Evolutionary conservation across 1,140 invertebrate genomes (phyloP).

Genomic region (Colletes gigas): DNA sequence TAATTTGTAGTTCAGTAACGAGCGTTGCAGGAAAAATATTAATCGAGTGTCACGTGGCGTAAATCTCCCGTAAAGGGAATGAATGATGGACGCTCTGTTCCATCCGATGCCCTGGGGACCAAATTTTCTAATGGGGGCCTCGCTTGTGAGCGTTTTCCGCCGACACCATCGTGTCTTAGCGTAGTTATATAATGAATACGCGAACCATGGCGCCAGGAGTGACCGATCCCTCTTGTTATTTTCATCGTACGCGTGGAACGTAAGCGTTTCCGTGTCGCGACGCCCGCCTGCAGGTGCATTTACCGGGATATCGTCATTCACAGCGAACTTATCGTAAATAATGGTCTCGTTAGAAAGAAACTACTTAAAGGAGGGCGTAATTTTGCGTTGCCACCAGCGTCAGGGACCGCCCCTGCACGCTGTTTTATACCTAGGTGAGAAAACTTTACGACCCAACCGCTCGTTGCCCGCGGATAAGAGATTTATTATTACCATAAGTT

Average conservation of each 20-base stretch:
- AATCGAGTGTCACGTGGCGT: too few species aligned
- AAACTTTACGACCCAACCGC: slow-evolving; percentile 17
- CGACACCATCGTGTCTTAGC: neutral
- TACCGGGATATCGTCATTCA: slow-evolving; percentile 27
- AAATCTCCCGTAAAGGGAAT: too few species aligned
- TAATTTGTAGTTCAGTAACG: too few species aligned
- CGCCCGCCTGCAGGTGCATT: neutral
- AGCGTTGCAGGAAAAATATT: too few species aligned
- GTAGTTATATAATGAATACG: neutral
- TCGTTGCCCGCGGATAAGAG: neutral
- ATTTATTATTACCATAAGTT: slow-evolving; percentile 11
- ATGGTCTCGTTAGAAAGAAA: slow-evolving; percentile 35
- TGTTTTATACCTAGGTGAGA: slow-evolving; percentile 21
- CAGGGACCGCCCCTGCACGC: neutral
- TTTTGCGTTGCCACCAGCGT: slow-evolving; percentile 15
- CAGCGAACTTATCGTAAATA: slow-evolving; percentile 12
- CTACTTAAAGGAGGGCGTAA: slow-evolving; percentile 32
- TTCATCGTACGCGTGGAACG: neutral
- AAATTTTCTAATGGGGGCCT: too few species aligned
- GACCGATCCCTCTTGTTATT: slow-evolving; percentile 9
- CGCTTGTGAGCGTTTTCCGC: neutral
- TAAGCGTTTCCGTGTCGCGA: neutral
- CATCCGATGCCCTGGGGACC: too few species aligned
- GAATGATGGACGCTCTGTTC: too few species aligned
- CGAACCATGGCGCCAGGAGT: neutral